Evolutionary conservation across 92 coral and sea anemone species (phyloP), one percentile per base, ranked within the genome.

Genomic region (Ricordea florida): DNA sequence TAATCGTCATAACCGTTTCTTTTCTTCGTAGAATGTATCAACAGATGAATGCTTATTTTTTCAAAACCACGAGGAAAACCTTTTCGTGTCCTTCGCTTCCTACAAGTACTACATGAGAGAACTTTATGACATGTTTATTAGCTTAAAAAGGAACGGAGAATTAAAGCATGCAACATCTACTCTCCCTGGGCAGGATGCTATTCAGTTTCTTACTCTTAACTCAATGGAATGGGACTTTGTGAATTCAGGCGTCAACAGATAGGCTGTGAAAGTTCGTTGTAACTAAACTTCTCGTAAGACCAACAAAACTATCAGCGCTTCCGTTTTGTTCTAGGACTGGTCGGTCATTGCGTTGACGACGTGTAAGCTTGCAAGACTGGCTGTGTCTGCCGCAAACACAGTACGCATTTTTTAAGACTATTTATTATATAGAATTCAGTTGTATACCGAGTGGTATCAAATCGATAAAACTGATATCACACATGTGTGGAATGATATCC

Each of bases 21-120:
- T 38, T 56, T 58, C 23, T 51, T 36, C 48, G 44, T 83, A 90
- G 97, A 53, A 9, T 31, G 72, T 42, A 11, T 79, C 83, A 31
- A 77, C 69, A 27, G 69, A 57, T 15, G 83, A 90, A 30, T 44
- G 83, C 51, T 58, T 88, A 58, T 87, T 90, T 74, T 90, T 68
- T 67, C 90, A 82, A 73, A 82, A 87, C 85, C 97, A 90, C 57
- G 98, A 94, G 51, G 98, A 94, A 72, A 94, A 94, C 57, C 55
- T 78, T 36, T 94, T 88, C 40, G 78, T 82, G 3, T 92, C 98
- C 33, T 78, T 88, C 44, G 92, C 97, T 8, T 94, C 98, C 2
- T 62, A 66, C 51, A 81, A 68, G 62, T 87, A 82, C 61, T 85
- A 82, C 76, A 79, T 74, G 80, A 75, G 41, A 21, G 87, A 87